Evolutionary conservation across 2,113 vertebrate genomes (phyloP), one percentile per base, ranked within the genome.

Genomic region (Lagopus muta): DNA sequence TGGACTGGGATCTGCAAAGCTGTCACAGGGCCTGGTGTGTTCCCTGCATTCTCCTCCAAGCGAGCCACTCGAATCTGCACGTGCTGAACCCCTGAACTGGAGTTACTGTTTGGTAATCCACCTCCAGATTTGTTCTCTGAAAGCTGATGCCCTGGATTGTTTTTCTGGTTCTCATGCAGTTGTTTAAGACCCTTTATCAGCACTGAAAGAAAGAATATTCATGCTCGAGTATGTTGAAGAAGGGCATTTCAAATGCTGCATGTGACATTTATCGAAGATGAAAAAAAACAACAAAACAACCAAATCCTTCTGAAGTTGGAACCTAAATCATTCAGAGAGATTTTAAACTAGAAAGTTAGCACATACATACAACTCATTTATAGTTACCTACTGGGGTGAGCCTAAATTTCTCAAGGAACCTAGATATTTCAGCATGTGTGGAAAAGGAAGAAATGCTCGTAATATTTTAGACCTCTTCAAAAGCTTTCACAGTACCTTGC

Each of bases 1-100:
- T 99, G 99, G 95, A 99, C 98, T 2, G 99, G 99, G 96, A 99
- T 99, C 98, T 99, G 99, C 94, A 99, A 94, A 34, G 99, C 98
- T 20, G 99, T 97, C 96, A 99, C 43, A 1, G 99, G 98, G 94
- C 96, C 98, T 3, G 98, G 95, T 84, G 98, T 87, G 38, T 94
- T 96, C 91, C 97, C 92, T 4, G 97, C 32, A 70, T 85, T 98
- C 93, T 99, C 99, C 54, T 99, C 99, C 93, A 99, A 72, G 30
- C 98, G 98, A 90, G 98, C 98, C 90, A 99, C 98, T 61, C 98
- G 97, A 69, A 99, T 99, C 97, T 99, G 99, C 61, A 99, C 97
- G 5, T 98, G 98, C 95, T 98, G 98, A 77, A 98, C 96, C 13
- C 97, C 96, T 5, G 98, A 97, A 80, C 97, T 97, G 45, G 98